A percentile compares a stretch with the other conserved stretches of the same genome.
Evolutionary conservation across 2,888 invertebrate species (phyloP).

Genomic region (Acleris cristana): DNA sequence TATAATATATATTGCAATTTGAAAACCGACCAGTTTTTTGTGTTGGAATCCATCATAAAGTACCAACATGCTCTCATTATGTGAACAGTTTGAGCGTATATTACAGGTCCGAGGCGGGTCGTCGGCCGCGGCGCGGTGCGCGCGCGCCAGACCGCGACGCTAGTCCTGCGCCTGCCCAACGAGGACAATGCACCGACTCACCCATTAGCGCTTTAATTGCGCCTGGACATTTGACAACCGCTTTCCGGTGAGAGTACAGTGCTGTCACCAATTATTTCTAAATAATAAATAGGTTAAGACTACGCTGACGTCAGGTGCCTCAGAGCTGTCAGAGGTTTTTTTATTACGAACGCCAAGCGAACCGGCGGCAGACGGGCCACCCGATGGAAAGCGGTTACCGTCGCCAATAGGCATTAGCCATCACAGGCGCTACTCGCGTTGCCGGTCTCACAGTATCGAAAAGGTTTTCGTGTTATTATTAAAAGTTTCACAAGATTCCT

Average conservation of each 20-base stretch:
- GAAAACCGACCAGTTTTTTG: too few relatives aligned
- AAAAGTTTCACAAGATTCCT: conserved; percentile 13
- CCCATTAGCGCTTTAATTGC: conserved; percentile 38
- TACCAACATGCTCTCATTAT: conserved; percentile 2
- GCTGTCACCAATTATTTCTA: neutral
- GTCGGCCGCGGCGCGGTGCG: conserved; percentile 57
- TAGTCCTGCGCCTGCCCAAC: conserved; percentile 55
- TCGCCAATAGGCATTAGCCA: too few relatives aligned
- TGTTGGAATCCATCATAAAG: too few relatives aligned
- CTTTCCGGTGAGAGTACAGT: neutral
- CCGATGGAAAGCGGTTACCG: too few relatives aligned
- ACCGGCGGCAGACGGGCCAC: too few relatives aligned
- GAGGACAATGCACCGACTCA: conserved; percentile 64
- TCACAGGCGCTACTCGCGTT: too few relatives aligned
- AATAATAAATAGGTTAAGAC: conserved; percentile 1
- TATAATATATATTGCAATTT: neutral
- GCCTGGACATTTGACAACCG: conserved; percentile 10
- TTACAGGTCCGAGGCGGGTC: conserved; percentile 54
- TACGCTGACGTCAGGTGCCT: conserved; percentile 12
- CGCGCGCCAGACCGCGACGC: conserved; percentile 65
- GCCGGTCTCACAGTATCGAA: too few relatives aligned
- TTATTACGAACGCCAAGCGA: neutral
- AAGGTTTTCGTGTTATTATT: neutral
- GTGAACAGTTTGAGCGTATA: neutral
- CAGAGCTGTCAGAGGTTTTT: conserved; percentile 8